Evolutionary conservation across 2,113 vertebrate species (phyloP), one percentile per base, ranked within the genome.

Genomic region (Eubucco bourcierii): DNA sequence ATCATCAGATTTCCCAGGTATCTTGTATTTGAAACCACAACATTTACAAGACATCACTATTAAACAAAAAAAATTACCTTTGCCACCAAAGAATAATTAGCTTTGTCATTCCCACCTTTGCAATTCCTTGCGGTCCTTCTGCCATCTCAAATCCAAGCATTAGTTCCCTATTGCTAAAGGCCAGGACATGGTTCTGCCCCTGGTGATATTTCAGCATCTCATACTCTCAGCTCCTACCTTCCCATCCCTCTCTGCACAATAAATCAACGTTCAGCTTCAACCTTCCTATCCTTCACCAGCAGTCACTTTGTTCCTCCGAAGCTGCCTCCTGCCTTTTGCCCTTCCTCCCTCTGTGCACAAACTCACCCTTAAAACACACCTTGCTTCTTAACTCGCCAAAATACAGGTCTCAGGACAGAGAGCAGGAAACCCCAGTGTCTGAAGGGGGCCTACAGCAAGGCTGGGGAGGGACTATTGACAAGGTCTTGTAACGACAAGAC

Each of bases 111-210:
- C 25, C 28, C 28, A 39, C 25, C 41, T 53, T 70, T 33, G 12
- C 24, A 47, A 28, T 33, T 65, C 25, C 9, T 23, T 18, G 16
- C 72, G 52, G 47, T 55, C 20, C 55, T 66, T 28, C 52, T 20
- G 34, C 9, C 39, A 17, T 10, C 55, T 27, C 74, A 52, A 27
- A 44, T 56, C 25, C 0, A 0, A 39, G 41, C 5, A 0, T 15
- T 41, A 10, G 6, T 19, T n/a, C 29, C n/a, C 12, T n/a, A 33
- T 23, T 29, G 46, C 47, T 33, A 9, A 73, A 82, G 71, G 41
- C 46, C 23, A 81, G 55, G 59, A 44, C n/a, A 56, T 1, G 0
- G 73, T 33, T 61, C 39, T 50, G 60, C n/a, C 16, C 39, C 58
- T 9, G 18, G 28, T 4, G 6, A 44, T 23, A 44, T 33, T 47